These are phyloP conservation scores for Drosophila santomea DNA, from an alignment of 1,140 invertebrate genomes.

Conservation along the genomic window DNA sequence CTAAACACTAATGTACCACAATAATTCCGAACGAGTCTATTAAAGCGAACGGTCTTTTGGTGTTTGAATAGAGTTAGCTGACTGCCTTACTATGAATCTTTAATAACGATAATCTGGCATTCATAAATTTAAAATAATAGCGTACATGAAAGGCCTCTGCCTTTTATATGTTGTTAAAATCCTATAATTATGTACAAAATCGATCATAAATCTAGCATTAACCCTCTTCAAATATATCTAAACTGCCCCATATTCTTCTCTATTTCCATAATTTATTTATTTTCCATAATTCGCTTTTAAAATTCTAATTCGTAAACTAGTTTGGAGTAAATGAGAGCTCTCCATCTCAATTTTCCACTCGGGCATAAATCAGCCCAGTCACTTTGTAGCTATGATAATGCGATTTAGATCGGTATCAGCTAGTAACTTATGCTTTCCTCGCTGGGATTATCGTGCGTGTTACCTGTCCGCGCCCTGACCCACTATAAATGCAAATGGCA, in stretches of 20 bases:
- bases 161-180: no score
- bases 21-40: neutral
- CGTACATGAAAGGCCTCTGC: no score
- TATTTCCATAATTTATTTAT: no score
- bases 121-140: no score
- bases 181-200: no score
- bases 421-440: conserved; percentile 68
- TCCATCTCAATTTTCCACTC: neutral
- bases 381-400: conserved; percentile 47
- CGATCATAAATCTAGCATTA: no score
- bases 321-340: neutral
- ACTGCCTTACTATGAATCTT: no score
- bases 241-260: no score
- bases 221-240: no score
- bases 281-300: no score
- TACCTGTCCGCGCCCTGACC: conserved; percentile 57
- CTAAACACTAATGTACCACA: neutral
- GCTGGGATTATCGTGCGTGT: conserved; percentile 24
- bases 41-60: neutral
- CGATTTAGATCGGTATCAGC: conserved; percentile 61
- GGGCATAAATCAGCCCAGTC: conserved; percentile 58
- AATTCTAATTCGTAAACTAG: no score
- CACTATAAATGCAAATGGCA: conserved; percentile 69
- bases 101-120: no score
- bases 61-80: neutral